Evolutionary conservation across 2,113 vertebrate genomes (phyloP), one percentile per base, ranked within the genome.

Genomic region (Ictalurus furcatus): DNA sequence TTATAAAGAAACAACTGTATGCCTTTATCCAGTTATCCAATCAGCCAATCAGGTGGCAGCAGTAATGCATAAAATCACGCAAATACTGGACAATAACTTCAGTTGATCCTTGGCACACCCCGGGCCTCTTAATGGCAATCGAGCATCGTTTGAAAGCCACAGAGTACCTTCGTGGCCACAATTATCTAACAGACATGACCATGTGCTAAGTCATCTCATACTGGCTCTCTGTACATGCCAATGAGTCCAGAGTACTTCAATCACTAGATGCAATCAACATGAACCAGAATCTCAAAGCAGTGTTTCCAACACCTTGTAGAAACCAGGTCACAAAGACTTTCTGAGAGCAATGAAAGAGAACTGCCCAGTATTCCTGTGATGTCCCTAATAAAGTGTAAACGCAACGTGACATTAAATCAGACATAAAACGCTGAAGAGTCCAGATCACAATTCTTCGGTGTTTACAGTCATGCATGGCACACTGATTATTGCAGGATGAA

Each of bases 351-450:
- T 12, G 19, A 37, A 37, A 7, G 34, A 37, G 34, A 9, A 34
- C 16, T 3, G 16, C 34, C 17, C 69, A 37, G 69, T 37, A 73
- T 2, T 73, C 21, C 9, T 14, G 28, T 67, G 25, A 11, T 67
- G 25, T n/a, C n/a, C 28, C 16, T 37, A 19, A 40, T 73, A 73
- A 37, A 37, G 69, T 73, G 54, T 84, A 84, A 90, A 87, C 87
- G 58, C 79, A 87, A 84, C 84, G 85, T 61, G 34, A 84, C 52
- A 90, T 88, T 84, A 88, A 84, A 90, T 83, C 86, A 82, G 7
- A 80, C 83, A 59, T 84, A 85, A 85, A 61, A 85, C 48, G 76
- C 82, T 69, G 76, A 85, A 88, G 44, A 87, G 44, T 37, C 16
- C 34, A 21, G 8, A 34, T 37, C 71, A 3, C 17, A 73, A 37